Base-by-base conservation (phyloP, 2,113 vertebrate species). In the Ceyx cyanopectus region DNA sequence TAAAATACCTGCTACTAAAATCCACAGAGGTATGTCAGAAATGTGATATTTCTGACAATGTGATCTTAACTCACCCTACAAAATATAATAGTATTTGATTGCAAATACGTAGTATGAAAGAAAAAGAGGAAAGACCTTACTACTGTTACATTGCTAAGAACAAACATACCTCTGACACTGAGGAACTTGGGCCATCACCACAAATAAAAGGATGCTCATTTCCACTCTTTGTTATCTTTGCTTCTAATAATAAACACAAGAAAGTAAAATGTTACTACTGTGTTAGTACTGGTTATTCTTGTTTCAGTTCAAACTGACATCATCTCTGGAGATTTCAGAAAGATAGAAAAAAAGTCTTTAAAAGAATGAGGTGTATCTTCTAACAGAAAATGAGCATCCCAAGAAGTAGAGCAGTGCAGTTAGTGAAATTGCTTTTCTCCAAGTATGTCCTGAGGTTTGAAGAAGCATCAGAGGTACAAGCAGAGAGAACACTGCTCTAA, bases 91-190 rank as follows among this genome's bases (percentile, higher is more conserved):
- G 74, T 27, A 75, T 50, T 91, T 87, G 56, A 29, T 17, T 65
- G 75, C 34, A 73, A 92, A 40, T 5, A 12, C 3, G 18, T 6
- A 51, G 7, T 14, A n/a, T 5, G 15, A 66, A 58, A 45, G 53
- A 62, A 22, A 21, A 66, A 81, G 7, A 84, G 67, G 37, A 5
- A 76, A 66, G 65, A 50, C 17, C 43, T 30, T 26, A 41, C 24
- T 58, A 50, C 34, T 63, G 10, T 16, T 37, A 7, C 10, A 29
- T 23, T n/a, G 75, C n/a, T 19, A 57, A 32, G 54, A 70, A 22
- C 20, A 74, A n/a, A 62, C 82, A 3, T 96, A 98, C 98, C 97
- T 98, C 94, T 48, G 93, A 91, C 45, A 97, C 95, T 3, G 94
- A 92, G 43, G 95, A 76, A 77, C 94, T 70, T 18, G 94, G 85